Percentiles rank a stretch among this genome's conserved stretches.
Conservation (phyloP, 37 sponge, comb jelly and placozoan genomes). For the Oopsacas minuta region DNA sequence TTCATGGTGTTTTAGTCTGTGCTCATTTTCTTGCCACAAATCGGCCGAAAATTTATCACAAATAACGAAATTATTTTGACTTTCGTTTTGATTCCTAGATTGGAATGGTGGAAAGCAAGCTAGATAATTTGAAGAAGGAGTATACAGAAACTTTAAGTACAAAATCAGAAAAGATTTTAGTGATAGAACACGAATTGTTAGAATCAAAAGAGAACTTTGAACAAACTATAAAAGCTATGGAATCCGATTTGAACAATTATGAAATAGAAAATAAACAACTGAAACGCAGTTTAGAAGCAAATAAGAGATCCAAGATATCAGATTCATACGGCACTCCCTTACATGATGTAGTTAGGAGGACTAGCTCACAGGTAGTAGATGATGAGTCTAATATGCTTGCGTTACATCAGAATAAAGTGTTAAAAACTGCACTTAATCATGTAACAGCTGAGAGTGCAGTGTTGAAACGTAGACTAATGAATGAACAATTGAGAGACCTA, state of each 20-base stretch:
- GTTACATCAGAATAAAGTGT: not conserved
- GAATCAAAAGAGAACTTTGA: not conserved
- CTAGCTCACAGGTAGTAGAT: not conserved
- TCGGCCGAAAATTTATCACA: too few species aligned
- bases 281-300: not conserved
- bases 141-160: not conserved
- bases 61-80: too few species aligned
- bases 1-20: too few species aligned
- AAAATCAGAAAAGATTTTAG: not conserved
- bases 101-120: not conserved
- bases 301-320: not conserved
- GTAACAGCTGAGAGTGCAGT: not conserved
- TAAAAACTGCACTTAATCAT: not conserved
- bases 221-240: not conserved
- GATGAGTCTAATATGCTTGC: not conserved
- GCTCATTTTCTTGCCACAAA: too few species aligned
- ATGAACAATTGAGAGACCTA: not conserved
- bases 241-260: not conserved
- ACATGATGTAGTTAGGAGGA: not conserved
- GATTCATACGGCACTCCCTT: not conserved
- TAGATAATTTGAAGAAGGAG: not conserved
- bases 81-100: not conserved
- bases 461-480: constrained; percentile 5
- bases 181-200: not conserved
- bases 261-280: not conserved